These are phyloP conservation scores for Plecturocebus donacophilus DNA, from an alignment of 2,113 vertebrate species.

Conservation along the genomic window DNA sequence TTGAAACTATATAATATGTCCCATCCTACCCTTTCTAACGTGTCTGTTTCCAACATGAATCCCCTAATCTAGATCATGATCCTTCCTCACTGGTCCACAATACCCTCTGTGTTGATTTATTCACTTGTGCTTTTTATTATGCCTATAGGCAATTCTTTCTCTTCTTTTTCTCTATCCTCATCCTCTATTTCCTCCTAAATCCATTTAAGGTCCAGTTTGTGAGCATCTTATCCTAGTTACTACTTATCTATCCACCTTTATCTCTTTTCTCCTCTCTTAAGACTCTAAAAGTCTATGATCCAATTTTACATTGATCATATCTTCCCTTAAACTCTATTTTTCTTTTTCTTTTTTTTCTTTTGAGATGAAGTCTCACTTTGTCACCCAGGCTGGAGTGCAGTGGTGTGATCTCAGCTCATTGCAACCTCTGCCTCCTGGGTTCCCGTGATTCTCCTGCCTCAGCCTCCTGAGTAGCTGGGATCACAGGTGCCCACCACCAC, in stretches of 20 bases:
- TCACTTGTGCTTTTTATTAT: background rate
- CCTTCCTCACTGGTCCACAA: background rate
- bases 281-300: background rate
- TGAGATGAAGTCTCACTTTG: too few species aligned
- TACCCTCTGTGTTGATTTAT: background rate
- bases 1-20: background rate
- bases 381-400: too few species aligned
- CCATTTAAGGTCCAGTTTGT: background rate
- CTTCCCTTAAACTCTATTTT: background rate
- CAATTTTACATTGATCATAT: background rate
- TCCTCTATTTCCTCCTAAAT: background rate
- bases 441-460: too few species aligned
- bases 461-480: too few species aligned
- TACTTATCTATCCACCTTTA: background rate
- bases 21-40: background rate
- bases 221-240: background rate
- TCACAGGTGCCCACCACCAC: too few species aligned
- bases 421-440: too few species aligned
- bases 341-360: too few species aligned
- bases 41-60: background rate
- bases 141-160: background rate
- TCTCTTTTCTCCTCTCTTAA: background rate
- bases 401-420: too few species aligned
- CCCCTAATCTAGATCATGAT: background rate
- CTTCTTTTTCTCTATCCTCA: slow-evolving; percentile 16